These are phyloP conservation scores for Megaptera novaeangliae DNA, from an alignment of 2,113 vertebrate genomes.

Conservation along the genomic window DNA sequence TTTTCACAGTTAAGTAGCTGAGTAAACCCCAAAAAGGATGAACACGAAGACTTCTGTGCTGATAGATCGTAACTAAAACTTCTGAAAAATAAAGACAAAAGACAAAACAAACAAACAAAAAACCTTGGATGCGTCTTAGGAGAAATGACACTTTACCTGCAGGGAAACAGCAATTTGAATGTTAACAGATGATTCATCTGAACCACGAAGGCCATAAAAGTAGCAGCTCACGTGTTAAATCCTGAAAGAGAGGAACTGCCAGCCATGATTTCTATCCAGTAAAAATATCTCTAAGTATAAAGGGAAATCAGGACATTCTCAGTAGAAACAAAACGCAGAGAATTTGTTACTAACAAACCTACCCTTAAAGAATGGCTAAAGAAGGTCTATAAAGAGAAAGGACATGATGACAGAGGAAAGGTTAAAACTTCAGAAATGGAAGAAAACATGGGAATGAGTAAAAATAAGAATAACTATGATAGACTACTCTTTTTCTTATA, in stretches of 20 bases:
- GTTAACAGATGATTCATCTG: not conserved
- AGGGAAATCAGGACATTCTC: not conserved
- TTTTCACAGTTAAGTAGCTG: not conserved
- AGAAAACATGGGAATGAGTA: not conserved
- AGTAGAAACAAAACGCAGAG: not conserved
- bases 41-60: not conserved
- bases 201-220: not conserved
- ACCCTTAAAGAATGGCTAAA: not conserved
- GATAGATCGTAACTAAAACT: not conserved
- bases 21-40: not conserved
- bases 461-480: not conserved
- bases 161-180: not conserved
- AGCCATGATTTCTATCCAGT: not conserved
- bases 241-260: not conserved
- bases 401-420: not conserved
- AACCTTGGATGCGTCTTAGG: not conserved
- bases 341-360: not conserved
- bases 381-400: not conserved
- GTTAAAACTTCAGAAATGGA: not conserved
- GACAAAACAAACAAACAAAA: not conserved
- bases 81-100: not conserved
- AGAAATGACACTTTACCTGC: not conserved
- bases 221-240: not conserved
- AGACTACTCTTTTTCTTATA: not conserved
- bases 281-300: not conserved